Percentiles rank a stretch among this genome's conserved stretches.
These are phyloP conservation scores for Eupithecia abbreviata DNA, from an alignment of 2,888 invertebrate species.

Conservation along the genomic window DNA sequence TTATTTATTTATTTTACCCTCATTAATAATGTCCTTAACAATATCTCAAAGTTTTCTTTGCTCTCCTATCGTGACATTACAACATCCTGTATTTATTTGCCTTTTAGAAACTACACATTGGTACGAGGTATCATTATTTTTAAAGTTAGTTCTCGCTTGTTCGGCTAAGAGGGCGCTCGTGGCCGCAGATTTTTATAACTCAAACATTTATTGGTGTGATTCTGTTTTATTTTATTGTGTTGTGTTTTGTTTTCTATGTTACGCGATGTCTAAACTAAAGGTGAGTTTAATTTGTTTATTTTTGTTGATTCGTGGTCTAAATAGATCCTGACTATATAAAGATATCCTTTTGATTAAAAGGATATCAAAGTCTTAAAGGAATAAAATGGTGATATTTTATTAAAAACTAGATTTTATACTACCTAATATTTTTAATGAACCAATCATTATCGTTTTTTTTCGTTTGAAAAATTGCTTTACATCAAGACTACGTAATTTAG, in stretches of 20 bases:
- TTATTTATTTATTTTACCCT: background rate
- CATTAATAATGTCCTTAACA: background rate
- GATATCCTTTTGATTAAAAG: background rate
- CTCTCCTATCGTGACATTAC: conserved; percentile 12
- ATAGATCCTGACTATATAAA: background rate
- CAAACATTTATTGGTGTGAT: background rate
- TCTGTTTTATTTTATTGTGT: background rate
- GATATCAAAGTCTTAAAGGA: background rate
- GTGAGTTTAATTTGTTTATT: conserved; percentile 21
- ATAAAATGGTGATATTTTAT: background rate
- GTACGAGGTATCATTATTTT: conserved; percentile 9
- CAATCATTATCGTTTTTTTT: background rate
- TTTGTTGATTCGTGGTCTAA: background rate
- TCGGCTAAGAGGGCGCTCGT: conserved; percentile 20
- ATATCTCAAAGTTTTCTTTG: conserved; percentile 11
- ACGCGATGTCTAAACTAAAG: conserved; percentile 46
- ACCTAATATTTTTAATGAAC: background rate
- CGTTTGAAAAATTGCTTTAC: background rate
- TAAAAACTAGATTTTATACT: background rate
- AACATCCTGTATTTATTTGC: conserved; percentile 28
- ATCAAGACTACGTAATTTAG: background rate
- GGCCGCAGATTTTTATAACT: background rate
- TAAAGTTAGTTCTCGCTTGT: conserved; percentile 22
- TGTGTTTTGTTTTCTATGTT: conserved; percentile 34
- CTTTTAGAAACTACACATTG: conserved; percentile 32